These are phyloP conservation scores for Sycophila texana DNA, from an alignment of 2,888 invertebrate genomes.

Conservation along the genomic window DNA sequence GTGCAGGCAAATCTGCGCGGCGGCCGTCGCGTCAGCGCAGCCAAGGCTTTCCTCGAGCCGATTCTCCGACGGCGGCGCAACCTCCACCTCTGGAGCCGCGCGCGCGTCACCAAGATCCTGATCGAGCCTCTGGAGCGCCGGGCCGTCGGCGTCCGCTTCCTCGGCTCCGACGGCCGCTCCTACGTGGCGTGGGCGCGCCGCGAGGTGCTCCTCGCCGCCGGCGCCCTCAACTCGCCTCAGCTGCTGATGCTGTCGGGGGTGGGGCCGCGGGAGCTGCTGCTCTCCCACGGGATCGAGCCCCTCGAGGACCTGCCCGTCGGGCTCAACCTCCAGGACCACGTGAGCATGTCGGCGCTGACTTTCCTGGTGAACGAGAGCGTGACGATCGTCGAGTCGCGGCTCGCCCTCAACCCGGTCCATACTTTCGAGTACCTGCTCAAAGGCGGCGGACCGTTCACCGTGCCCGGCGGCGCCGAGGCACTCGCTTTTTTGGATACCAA, in stretches of 20 bases:
- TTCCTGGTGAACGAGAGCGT: conserved; percentile 84
- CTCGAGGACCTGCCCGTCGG: conserved; percentile 86
- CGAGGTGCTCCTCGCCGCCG: conserved; percentile 87
- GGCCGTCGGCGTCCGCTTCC: conserved; percentile 83
- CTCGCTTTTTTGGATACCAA: conserved; percentile 85
- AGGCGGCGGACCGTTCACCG: conserved; percentile 84
- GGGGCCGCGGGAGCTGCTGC: conserved; percentile 82
- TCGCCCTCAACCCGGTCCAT: conserved; percentile 77
- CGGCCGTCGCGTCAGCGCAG: conserved; percentile 87
- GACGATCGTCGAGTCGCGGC: conserved; percentile 80
- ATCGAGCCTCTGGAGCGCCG: conserved; percentile 80
- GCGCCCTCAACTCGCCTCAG: conserved; percentile 87
- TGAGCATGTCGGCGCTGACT: conserved; percentile 84
- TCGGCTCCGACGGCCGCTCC: conserved; percentile 78
- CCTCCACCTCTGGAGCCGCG: conserved; percentile 83
- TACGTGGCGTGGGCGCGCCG: conserved; percentile 80
- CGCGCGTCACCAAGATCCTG: conserved; percentile 82
- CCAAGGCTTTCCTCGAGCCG: conserved; percentile 87
- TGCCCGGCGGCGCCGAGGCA: conserved; percentile 87
- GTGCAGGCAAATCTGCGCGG: conserved; percentile 84
- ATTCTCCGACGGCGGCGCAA: conserved; percentile 80
- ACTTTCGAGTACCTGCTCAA: conserved; percentile 80
- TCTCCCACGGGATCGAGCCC: conserved; percentile 79
- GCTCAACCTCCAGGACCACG: conserved; percentile 89
- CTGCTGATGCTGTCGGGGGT: conserved; percentile 88